A percentile compares a stretch with the other conserved stretches of the same genome.
phyloP scores from a whole-genome alignment of 1,140 invertebrate species.

The Sycophaga agraensis region DNA sequence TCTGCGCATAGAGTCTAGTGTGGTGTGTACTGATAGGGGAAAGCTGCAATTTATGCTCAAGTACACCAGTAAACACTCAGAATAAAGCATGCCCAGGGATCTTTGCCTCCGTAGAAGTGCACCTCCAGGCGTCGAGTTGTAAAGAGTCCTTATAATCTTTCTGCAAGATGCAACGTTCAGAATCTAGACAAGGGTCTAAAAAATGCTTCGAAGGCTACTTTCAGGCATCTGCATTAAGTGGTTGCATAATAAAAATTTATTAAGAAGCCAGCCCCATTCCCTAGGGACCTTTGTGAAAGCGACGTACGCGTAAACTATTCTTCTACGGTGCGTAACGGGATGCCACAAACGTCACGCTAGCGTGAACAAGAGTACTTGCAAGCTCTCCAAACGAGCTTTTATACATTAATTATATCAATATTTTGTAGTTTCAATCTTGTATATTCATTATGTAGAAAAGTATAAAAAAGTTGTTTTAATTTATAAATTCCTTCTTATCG shows the following conservation, averaged over 20 bases:
- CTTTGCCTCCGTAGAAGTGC: slow-evolving; percentile 39
- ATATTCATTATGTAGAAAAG: no score
- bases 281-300: background rate
- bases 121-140: slow-evolving; percentile 31
- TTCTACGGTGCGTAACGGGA: no score
- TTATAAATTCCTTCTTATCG: no score
- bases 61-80: slow-evolving; percentile 51
- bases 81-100: slow-evolving; percentile 39
- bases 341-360: no score
- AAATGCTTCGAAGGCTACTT: slow-evolving; percentile 52
- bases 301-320: background rate
- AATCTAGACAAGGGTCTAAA: slow-evolving; percentile 47
- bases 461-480: no score
- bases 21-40: slow-evolving; percentile 35
- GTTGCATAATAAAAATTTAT: slow-evolving; percentile 44
- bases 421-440: no score
- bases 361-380: no score
- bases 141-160: slow-evolving; percentile 24
- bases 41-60: slow-evolving; percentile 53
- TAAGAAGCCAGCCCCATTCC: no score
- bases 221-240: slow-evolving; percentile 48
- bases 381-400: no score
- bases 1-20: slow-evolving; percentile 29
- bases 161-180: slow-evolving; percentile 15
- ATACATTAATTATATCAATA: no score